A percentile compares a stretch with the other conserved stretches of the same genome.
phyloP scores from a whole-genome alignment of 2,113 vertebrate genomes.

The Oryzias celebensis region DNA sequence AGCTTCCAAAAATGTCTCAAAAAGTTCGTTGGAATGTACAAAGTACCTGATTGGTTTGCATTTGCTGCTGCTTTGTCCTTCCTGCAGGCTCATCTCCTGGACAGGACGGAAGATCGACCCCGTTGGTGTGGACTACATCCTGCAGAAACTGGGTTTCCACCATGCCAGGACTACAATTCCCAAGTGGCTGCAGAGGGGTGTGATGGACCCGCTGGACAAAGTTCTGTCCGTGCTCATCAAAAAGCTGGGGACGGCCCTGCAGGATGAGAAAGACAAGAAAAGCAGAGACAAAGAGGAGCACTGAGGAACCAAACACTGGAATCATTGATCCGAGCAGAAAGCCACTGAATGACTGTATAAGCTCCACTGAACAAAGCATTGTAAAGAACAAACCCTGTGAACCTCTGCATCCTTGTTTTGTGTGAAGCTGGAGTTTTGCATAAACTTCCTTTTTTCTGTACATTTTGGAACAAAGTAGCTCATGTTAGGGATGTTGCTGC shows the following conservation, averaged over 20 bases:
- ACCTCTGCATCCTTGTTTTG: slow-evolving; percentile 80
- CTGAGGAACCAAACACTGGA: slow-evolving; percentile 58
- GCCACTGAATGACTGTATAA: slow-evolving; percentile 66
- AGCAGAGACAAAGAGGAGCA: slow-evolving; percentile 94
- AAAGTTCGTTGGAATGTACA: not conserved
- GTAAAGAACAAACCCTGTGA: slow-evolving; percentile 47
- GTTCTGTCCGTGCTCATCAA: slow-evolving; percentile 96
- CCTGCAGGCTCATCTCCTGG: slow-evolving; percentile 93
- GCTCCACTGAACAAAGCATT: slow-evolving; percentile 38
- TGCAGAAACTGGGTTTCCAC: slow-evolving; percentile 97
- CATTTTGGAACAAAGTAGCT: slow-evolving; percentile 80
- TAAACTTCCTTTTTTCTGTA: slow-evolving; percentile 75
- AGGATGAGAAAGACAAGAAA: slow-evolving; percentile 96
- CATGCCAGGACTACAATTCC: slow-evolving; percentile 99
- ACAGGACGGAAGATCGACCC: slow-evolving; percentile 98
- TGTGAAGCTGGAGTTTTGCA: slow-evolving; percentile 78
- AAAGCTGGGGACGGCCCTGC: slow-evolving; percentile 93
- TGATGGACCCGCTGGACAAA: slow-evolving; percentile 99
- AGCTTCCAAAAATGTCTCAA: not conserved
- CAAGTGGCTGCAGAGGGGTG: slow-evolving; percentile 98
- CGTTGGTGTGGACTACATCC: slow-evolving; percentile 96
- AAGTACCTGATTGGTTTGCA: not conserved
- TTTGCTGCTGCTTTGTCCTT: not conserved
- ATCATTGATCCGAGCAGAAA: slow-evolving; percentile 21
- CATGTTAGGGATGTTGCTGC: slow-evolving; percentile 69